phyloP scores from a whole-genome alignment of 2,888 invertebrate genomes.

The Seira sanloemensis region DNA sequence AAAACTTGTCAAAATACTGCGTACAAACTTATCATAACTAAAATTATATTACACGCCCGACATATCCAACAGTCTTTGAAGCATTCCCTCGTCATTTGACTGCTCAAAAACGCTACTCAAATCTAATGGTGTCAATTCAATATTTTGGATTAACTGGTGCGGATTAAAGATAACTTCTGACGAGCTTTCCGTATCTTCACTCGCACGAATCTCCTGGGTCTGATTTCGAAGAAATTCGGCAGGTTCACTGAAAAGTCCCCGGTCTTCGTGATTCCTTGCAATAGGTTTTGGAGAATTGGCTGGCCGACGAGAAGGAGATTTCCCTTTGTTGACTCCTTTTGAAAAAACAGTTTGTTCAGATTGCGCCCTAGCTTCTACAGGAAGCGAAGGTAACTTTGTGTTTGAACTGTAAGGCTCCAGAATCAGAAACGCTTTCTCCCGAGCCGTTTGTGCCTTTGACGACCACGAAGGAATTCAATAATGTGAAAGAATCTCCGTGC shows the following conservation, averaged over 20 bases:
- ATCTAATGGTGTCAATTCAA: slow-evolving; percentile 52
- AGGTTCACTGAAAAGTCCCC: neutral
- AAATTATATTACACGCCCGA: slow-evolving; percentile 41
- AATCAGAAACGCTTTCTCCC: neutral
- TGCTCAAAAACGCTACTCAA: slow-evolving; percentile 60
- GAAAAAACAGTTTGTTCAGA: too few relatives aligned
- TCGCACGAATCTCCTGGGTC: slow-evolving; percentile 12
- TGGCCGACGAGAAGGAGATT: too few relatives aligned
- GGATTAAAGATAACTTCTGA: slow-evolving; percentile 46
- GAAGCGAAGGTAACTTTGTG: neutral
- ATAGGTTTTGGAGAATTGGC: too few relatives aligned
- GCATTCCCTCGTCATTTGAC: slow-evolving; percentile 60
- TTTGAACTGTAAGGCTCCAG: neutral
- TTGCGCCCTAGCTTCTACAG: too few relatives aligned
- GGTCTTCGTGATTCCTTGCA: too few relatives aligned
- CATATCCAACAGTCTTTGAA: slow-evolving; percentile 64
- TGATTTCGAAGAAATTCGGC: neutral
- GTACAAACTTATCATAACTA: too few relatives aligned
- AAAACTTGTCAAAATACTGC: neutral
- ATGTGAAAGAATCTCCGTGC: neutral
- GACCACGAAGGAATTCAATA: neutral
- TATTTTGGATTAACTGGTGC: slow-evolving; percentile 46
- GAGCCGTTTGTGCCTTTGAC: neutral
- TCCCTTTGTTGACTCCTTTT: too few relatives aligned
- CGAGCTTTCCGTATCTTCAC: slow-evolving; percentile 47